Percentiles rank a stretch among this genome's conserved stretches.
Evolutionary conservation across 2,888 invertebrate genomes (phyloP).

Genomic region (Entomobrya multifasciata): DNA sequence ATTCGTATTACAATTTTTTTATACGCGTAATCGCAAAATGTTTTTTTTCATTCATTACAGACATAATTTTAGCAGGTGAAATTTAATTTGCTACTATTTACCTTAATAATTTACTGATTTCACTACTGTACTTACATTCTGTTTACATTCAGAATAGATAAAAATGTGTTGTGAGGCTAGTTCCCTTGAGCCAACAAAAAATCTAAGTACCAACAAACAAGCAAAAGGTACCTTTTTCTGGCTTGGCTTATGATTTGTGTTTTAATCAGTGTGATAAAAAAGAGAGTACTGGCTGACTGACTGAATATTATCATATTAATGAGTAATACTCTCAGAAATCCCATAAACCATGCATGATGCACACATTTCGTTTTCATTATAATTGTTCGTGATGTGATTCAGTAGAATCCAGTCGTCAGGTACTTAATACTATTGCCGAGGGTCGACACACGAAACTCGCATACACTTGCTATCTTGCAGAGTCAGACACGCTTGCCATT

Average conservation of each 20-base stretch:
- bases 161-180: neutral
- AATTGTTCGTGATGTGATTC: slow-evolving; percentile 25
- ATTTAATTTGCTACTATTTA: slow-evolving; percentile 47
- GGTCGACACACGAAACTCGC: slow-evolving; percentile 24
- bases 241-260: slow-evolving; percentile 38
- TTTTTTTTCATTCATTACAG: too few species aligned
- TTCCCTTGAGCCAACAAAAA: slow-evolving; percentile 8
- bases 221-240: too few species aligned
- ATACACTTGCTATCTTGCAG: neutral
- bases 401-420: slow-evolving; percentile 18
- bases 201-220: too few species aligned
- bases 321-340: neutral
- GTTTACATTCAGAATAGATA: too few species aligned
- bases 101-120: slow-evolving; percentile 19
- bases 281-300: too few species aligned
- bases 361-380: slow-evolving; percentile 11
- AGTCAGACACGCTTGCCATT: neutral
- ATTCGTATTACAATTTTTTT: too few species aligned
- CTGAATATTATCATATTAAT: neutral
- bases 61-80: slow-evolving; percentile 22
- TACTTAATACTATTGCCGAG: slow-evolving; percentile 9
- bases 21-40: too few species aligned
- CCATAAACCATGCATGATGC: slow-evolving; percentile 33
- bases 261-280: slow-evolving; percentile 2
- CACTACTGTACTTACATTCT: too few species aligned